Conservation (phyloP, 53 echinoderm and acorn worm species). For the Stichopus horrens region DNA sequence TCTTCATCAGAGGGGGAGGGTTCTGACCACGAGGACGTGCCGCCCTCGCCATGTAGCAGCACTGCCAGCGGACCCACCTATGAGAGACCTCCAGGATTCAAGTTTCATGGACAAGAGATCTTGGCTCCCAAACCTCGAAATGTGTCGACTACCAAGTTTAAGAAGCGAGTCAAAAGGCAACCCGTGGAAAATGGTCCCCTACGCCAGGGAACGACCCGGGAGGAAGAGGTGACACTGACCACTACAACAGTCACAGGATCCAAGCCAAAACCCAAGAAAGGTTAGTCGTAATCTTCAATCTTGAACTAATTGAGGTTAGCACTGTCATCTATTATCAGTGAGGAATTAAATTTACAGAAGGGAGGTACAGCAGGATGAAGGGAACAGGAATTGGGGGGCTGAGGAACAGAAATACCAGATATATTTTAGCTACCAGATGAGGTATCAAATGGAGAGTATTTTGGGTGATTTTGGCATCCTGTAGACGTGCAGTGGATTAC, state of each 20-base stretch:
- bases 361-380: too few relatives aligned
- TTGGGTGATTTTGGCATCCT: too few relatives aligned
- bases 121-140: slow-evolving; percentile 37
- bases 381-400: too few relatives aligned
- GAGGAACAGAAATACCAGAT: too few relatives aligned
- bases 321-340: too few relatives aligned
- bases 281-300: background rate
- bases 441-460: too few relatives aligned
- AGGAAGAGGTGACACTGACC: background rate
- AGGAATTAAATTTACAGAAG: too few relatives aligned
- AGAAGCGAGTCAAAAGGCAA: slow-evolving; percentile 40
- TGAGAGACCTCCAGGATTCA: slow-evolving; percentile 84
- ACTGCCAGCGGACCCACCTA: slow-evolving; percentile 94
- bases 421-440: too few relatives aligned
- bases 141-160: slow-evolving; percentile 3
- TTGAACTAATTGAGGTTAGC: too few relatives aligned
- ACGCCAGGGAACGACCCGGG: background rate
- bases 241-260: background rate
- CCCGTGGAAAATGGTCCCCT: slow-evolving; percentile 3
- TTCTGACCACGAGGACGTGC: slow-evolving; percentile 85
- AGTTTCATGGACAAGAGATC: slow-evolving; percentile 85
- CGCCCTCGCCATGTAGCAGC: slow-evolving; percentile 93
- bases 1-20: slow-evolving; percentile 80
- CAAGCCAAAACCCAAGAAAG: slow-evolving; percentile 25
- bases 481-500: too few relatives aligned